Evolutionary conservation across 2,888 invertebrate species (phyloP).

Genomic region (Parnassius glacialis): DNA sequence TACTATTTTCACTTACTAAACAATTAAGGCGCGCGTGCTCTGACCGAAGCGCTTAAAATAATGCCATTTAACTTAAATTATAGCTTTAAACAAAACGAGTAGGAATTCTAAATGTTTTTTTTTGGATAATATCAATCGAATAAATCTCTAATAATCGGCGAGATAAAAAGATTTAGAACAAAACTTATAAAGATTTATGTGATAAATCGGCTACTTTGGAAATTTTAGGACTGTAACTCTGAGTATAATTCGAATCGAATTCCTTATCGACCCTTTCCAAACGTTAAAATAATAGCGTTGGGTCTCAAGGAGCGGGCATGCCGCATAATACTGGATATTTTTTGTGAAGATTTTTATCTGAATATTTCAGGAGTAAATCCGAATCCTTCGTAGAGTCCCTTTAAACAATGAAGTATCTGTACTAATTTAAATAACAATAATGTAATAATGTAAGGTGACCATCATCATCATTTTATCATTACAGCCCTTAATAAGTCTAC

Average conservation of each 20-base stretch:
- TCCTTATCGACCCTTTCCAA: constrained; percentile 17
- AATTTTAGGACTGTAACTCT: constrained; percentile 13
- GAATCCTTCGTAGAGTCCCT: too few relatives aligned
- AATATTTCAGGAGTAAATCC: too few relatives aligned
- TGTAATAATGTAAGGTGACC: too few relatives aligned
- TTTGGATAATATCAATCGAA: constrained; percentile 9
- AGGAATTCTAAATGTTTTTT: neutral
- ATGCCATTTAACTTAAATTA: too few relatives aligned
- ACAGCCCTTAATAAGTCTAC: too few relatives aligned
- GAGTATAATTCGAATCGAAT: constrained; percentile 17
- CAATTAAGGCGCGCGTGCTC: too few relatives aligned
- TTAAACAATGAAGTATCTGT: too few relatives aligned
- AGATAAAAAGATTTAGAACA: constrained; percentile 21
- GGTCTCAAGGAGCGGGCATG: neutral
- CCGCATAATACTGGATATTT: neutral
- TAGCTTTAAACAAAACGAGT: too few relatives aligned
- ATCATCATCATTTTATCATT: too few relatives aligned
- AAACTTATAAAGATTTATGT: constrained; percentile 21
- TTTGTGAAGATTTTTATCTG: neutral
- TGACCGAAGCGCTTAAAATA: too few relatives aligned
- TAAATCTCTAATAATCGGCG: constrained; percentile 12
- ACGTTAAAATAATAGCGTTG: constrained; percentile 11
- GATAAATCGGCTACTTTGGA: constrained; percentile 14
- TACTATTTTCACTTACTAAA: too few relatives aligned
- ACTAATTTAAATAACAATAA: too few relatives aligned